Evolutionary conservation across 2,888 invertebrate species (phyloP).

Genomic region (Catotricha subobsoleta): DNA sequence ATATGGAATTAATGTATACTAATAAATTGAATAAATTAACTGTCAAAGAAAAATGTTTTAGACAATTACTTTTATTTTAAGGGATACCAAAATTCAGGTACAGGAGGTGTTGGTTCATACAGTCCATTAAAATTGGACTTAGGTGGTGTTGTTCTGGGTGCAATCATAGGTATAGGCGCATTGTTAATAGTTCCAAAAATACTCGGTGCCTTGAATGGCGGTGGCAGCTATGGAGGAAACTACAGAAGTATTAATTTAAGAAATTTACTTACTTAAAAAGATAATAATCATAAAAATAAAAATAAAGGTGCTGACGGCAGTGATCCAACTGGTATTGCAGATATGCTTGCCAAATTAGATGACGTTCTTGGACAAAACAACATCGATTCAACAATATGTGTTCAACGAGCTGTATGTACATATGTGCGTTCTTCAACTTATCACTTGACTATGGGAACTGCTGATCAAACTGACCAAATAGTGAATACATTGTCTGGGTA

Average conservation of each 20-base stretch:
- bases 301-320: conserved; percentile 38
- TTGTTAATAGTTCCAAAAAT: conserved; percentile 64
- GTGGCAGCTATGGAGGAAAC: conserved; percentile 32
- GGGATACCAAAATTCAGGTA: conserved; percentile 27
- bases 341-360: conserved; percentile 45
- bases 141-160: conserved; percentile 64
- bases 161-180: conserved; percentile 63
- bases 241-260: conserved; percentile 41
- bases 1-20: conserved; percentile 7
- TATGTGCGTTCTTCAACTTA: conserved; percentile 53
- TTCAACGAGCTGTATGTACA: conserved; percentile 50
- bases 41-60: conserved; percentile 2
- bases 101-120: conserved; percentile 36
- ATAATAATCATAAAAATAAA: background rate
- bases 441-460: conserved; percentile 41
- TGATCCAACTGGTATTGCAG: conserved; percentile 39
- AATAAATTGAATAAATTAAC: background rate
- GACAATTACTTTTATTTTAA: conserved; percentile 10
- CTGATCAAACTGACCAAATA: conserved; percentile 43
- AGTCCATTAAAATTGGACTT: conserved; percentile 63
- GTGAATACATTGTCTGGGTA: conserved; percentile 44
- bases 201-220: conserved; percentile 49
- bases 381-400: conserved; percentile 51
- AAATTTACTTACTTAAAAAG: background rate
- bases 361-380: conserved; percentile 47